phyloP scores from a whole-genome alignment of 2,113 vertebrate genomes.

The Rhinolophus sinicus region DNA sequence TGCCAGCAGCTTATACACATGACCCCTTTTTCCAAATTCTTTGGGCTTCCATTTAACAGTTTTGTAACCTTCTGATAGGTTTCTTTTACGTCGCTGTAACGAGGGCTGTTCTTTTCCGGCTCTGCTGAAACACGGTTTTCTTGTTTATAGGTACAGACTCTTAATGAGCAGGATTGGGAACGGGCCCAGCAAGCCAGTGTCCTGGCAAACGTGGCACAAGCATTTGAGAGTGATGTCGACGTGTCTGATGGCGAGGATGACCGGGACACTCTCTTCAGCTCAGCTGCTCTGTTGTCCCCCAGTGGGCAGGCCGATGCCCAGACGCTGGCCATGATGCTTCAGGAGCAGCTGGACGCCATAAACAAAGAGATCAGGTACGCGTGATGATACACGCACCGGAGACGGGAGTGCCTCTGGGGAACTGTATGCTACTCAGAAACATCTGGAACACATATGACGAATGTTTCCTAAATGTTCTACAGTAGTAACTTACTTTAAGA shows the following conservation, averaged over 20 bases:
- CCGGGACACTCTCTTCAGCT: slow-evolving; percentile 93
- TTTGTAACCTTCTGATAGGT: accelerated
- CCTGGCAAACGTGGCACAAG: slow-evolving; percentile 96
- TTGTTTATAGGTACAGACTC: slow-evolving; percentile 92
- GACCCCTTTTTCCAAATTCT: not conserved
- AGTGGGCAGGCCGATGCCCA: slow-evolving; percentile 97
- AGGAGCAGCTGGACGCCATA: slow-evolving; percentile 98
- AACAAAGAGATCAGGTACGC: slow-evolving; percentile 97
- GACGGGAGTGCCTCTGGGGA: accelerated
- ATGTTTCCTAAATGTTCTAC: too few species aligned
- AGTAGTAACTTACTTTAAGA: not conserved
- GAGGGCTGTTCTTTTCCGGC: not conserved
- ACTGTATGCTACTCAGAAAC: accelerated
- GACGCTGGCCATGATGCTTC: slow-evolving; percentile 97
- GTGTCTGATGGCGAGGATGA: slow-evolving; percentile 95
- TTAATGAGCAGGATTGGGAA: slow-evolving; percentile 99
- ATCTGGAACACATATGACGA: too few species aligned
- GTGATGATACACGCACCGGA: accelerated
- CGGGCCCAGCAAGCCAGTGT: slow-evolving; percentile 97
- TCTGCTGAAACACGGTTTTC: not conserved
- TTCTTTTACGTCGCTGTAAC: accelerated
- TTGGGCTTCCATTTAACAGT: not conserved
- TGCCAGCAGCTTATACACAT: slow-evolving; percentile 86
- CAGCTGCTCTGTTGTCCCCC: slow-evolving; percentile 95
- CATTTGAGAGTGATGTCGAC: slow-evolving; percentile 96